Base-by-base conservation (phyloP, 2,888 invertebrate genomes). In the Eupithecia exiguata region DNA sequence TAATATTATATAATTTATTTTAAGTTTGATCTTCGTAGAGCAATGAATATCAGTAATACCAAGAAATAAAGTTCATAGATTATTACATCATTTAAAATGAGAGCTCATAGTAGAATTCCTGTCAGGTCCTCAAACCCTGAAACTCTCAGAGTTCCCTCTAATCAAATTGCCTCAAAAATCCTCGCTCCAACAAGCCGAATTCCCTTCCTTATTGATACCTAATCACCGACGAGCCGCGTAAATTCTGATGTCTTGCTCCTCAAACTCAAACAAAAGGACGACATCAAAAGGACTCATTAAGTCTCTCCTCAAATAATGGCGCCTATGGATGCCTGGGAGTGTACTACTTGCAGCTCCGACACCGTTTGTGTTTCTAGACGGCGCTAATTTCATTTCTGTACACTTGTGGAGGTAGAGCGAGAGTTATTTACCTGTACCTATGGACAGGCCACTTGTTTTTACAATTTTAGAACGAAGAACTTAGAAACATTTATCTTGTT, bases 251-350 rank as follows among this genome's bases (percentile, higher is more conserved):
- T 86, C 88, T 86, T 83, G 83, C 66, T 84, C 79, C 80, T 83
- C 84, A 86, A 90, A 88, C 88, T 89, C 88, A 89, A 91, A 91
- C 89, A 91, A 90, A 89, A 87, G 88, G 83, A 82, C 82, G 83
- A 84, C 87, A 86, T 89, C 88, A 88, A 90, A 88, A 88, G 88
- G 88, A 85, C 87, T 90, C 88, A 89, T 90, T 89, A 90, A 88
- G 87, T 88, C 84, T 82, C 84, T 86, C 80, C 85, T 89, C 88
- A 88, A 90, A 90, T 87, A 90, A 87, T 84, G 84, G 84, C 68
- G 78, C 77, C 40, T 38, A 67, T 67, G 46, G 69, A 71, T 71
- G 53, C 68, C 38, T 6, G 49, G 49, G 58, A 53, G 68, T 53
- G n/a, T 65, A 38, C 66, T 1, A 49, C 72, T 68, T 75, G 75